Base-by-base conservation (phyloP, 2,888 invertebrate genomes). In the Rotaria magnacalcarata region DNA sequence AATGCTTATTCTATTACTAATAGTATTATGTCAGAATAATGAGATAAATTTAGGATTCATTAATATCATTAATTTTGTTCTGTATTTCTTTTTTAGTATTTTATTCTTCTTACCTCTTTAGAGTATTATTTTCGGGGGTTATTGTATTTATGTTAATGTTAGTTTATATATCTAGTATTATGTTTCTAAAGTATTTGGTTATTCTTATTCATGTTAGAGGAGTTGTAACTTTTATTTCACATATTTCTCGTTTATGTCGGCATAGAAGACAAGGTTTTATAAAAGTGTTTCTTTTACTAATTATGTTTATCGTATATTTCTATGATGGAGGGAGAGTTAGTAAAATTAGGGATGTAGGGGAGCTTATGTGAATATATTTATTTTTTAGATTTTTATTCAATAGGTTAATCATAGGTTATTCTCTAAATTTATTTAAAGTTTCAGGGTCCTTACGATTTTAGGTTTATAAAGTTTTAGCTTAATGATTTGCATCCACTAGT, bases 11-110 rank as follows among this genome's bases (percentile, higher is more conserved):
- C 27, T 60, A 60, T 60, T 60, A 60, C 27, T 24, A 60, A 60
- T 60, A 27, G 60, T 60, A 60, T 27, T 27, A 27, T 60, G 60
- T 60, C 60, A 60, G 60, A 60, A 60, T 60, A 60, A 60, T 60
- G 60, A 60, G 60, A 21, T 60, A 27, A 60, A 27, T 60, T 60
- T 60, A 60, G 60, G 11, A 10, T 27, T 60, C 60, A 60, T 60
- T 11, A 60, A 60, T 60, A 16, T 27, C 27, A 60, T 60, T 60
- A 60, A 60, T 60, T 60, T 60, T 60, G 11, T 60, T 60, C 27
- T 60, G 2, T 5, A 27, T 60, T 60, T 60, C 60, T 8, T 60
- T 60, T 60, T 60, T 60, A 27, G 27, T 60, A 11, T 60, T 60
- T 60, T 60, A 60, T 60, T 60, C 11, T 27, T 60, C 60, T 60